Percentiles rank a stretch among this genome's conserved stretches.
phyloP scores from a whole-genome alignment of 2,113 vertebrate species.

The Mellivora capensis region DNA sequence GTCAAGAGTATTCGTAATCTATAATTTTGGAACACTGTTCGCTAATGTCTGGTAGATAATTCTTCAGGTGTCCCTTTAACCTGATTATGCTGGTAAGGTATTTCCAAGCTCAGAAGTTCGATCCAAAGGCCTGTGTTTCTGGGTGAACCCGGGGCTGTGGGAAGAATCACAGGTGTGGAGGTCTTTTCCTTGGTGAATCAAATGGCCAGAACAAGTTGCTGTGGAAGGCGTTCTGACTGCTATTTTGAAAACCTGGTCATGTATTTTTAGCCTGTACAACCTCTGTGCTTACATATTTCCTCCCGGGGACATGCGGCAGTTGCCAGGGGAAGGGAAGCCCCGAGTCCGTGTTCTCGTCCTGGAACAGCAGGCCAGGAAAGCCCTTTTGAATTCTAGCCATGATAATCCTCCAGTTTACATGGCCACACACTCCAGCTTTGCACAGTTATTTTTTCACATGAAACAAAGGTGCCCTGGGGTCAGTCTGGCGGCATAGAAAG shows the following conservation, averaged over 20 bases:
- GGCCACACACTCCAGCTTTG: background rate
- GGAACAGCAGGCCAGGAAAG: background rate
- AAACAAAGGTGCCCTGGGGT: background rate
- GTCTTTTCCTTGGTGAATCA: background rate
- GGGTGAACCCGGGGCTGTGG: background rate
- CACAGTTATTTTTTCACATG: background rate
- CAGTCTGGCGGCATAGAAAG: background rate
- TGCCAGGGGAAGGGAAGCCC: slow-evolving; percentile 27
- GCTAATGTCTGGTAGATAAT: background rate
- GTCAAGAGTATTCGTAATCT: background rate
- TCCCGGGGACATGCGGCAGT: background rate
- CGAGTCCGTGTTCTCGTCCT: background rate
- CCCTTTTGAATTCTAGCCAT: background rate
- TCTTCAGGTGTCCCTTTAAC: slow-evolving; percentile 8
- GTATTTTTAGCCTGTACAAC: slow-evolving; percentile 39
- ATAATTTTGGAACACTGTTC: slow-evolving; percentile 14
- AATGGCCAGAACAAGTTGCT: background rate
- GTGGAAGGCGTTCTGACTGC: background rate
- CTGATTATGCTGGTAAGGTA: background rate
- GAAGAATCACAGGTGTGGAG: background rate
- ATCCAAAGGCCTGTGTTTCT: background rate
- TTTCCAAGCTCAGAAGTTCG: background rate
- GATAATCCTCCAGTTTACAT: background rate
- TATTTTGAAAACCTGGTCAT: slow-evolving; percentile 38
- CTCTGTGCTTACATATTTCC: slow-evolving; percentile 6